Evolutionary conservation across 1,140 invertebrate genomes (phyloP), one percentile per base, ranked within the genome.

Genomic region (silkworm (Bombyx mori)): DNA sequence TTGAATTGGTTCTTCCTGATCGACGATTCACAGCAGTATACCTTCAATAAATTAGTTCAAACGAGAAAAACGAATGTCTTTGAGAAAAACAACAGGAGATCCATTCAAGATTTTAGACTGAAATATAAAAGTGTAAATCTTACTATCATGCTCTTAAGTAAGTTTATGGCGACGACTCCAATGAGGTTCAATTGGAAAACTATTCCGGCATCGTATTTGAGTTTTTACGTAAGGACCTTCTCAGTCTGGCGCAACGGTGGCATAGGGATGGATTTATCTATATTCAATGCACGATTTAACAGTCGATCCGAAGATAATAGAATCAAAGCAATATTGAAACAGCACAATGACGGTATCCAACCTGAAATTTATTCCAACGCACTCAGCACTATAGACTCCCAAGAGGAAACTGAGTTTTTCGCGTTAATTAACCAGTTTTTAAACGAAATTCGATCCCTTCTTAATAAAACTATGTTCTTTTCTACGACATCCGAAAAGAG

Each of bases 171-270:
- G 49, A 66, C 56, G 57, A 86, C 83, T 10, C 80, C 80, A 1
- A 58, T 79, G 43, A 69, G 58, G 54, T 75, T 71, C 59, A 77
- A 73, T 50, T 86, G 83, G 83, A 79, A 60, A 58, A 62, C 56
- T 26, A 75, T 83, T 61, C 77, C 81, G 9, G 26, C 57, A 4
- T 54, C 45, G 6, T 77, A 77, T 53, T 56, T 86, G 42, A 52
- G 71, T 35, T 86, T 84, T 64, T 86, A 84, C 62, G 69, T 68
- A 8, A 71, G 83, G 57, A 60, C 77, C 48, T 80, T 70, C 55
- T 71, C 77, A 8, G 70, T 81, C n/a, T 84, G 83, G 83, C 66
- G 77, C 57, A 69, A 75, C 54, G 79, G 80, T 10, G 83, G 83
- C 42, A 73, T 86, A 46, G 76, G 71, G 4, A 68, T 84, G 48